Evolutionary conservation across 2,797 vertebrate genomes (phyloP).

Genomic region (Siniperca obscura): DNA sequence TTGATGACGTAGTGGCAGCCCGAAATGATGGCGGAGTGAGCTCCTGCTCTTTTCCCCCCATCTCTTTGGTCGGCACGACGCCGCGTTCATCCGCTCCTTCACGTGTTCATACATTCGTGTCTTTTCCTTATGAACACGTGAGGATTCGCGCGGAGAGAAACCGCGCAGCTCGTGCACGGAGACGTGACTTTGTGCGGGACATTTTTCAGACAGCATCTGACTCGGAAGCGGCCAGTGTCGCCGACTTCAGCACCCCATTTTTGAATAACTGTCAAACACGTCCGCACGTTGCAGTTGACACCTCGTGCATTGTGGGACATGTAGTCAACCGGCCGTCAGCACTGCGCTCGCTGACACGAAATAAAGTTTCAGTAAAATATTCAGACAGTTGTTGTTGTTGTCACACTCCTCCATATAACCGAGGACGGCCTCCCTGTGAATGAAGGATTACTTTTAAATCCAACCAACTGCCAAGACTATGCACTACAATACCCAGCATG

Average conservation of each 20-base stretch:
- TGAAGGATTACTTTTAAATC: fast-evolving
- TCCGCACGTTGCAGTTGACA: conserved; percentile 58
- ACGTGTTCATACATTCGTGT: neutral
- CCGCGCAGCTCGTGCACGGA: fast-evolving
- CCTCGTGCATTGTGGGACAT: conserved; percentile 76
- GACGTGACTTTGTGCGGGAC: fast-evolving
- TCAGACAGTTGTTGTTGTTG: fast-evolving
- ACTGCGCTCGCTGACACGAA: fast-evolving
- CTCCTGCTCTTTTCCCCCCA: fast-evolving
- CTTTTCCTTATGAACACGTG: fast-evolving
- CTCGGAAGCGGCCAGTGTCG: fast-evolving
- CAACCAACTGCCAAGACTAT: fast-evolving
- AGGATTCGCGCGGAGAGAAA: fast-evolving
- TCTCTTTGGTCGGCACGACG: neutral
- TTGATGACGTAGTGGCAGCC: fast-evolving
- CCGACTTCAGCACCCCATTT: conserved; percentile 64
- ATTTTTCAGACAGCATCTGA: neutral
- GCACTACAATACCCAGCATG: conserved; percentile 58
- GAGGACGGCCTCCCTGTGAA: fast-evolving
- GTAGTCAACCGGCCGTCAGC: conserved; percentile 43
- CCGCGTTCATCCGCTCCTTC: neutral
- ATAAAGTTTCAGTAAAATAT: neutral
- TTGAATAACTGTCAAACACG: conserved; percentile 76
- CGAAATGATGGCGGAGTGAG: conserved; percentile 23
- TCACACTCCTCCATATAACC: fast-evolving